A percentile compares a stretch with the other conserved stretches of the same genome.
These are phyloP conservation scores for Rhizomys pruinosus DNA, from an alignment of 2,113 vertebrate species.

Conservation along the genomic window DNA sequence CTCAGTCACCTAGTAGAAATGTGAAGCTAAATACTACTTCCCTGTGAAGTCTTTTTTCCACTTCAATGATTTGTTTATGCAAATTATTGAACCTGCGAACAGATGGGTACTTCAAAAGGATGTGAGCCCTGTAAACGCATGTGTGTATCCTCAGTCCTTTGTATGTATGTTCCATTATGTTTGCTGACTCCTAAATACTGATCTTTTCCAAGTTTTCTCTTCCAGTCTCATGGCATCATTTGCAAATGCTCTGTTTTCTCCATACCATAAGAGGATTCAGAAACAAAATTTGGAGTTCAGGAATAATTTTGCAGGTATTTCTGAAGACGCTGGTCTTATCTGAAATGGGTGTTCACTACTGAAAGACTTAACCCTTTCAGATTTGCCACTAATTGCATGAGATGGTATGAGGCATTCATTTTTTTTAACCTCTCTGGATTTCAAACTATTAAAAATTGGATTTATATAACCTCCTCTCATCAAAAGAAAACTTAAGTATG, in stretches of 20 bases:
- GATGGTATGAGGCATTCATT: neutral
- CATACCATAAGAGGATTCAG: neutral
- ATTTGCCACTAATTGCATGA: neutral
- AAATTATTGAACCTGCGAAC: neutral
- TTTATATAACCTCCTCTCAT: neutral
- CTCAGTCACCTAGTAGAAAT: neutral
- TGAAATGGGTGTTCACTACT: neutral
- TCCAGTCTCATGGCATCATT: neutral
- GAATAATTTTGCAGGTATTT: neutral
- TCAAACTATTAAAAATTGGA: neutral
- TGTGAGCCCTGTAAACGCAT: neutral
- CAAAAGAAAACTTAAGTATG: neutral
- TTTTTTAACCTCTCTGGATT: neutral
- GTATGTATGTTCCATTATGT: conserved; percentile 34
- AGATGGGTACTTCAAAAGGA: neutral
- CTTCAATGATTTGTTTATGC: conserved; percentile 15
- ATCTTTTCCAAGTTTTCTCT: neutral
- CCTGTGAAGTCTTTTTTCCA: conserved; percentile 45
- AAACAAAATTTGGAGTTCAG: neutral
- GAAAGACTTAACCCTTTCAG: neutral
- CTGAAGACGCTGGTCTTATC: neutral
- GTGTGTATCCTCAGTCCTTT: neutral
- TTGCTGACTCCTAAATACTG: conserved; percentile 33
- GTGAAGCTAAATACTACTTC: conserved; percentile 56
- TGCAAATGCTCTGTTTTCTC: neutral